Evolutionary conservation across 2,113 vertebrate species (phyloP).

Genomic region (Pithys albifrons): DNA sequence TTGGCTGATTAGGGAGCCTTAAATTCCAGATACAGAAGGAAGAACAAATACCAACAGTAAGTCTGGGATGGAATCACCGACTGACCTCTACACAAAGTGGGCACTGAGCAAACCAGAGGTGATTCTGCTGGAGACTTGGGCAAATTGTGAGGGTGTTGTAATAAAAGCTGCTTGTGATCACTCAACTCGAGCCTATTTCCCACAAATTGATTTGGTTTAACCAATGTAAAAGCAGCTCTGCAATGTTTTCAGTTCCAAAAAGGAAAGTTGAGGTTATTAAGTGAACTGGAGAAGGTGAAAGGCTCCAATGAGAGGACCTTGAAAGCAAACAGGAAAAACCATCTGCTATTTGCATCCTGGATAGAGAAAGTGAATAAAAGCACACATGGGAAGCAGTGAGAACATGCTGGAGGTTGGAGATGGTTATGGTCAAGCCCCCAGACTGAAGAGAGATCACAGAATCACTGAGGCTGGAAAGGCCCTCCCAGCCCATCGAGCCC

Average conservation of each 20-base stretch:
- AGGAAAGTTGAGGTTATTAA: background rate
- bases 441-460: background rate
- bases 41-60: slow-evolving; percentile 34
- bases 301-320: background rate
- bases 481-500: background rate
- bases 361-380: background rate
- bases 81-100: background rate
- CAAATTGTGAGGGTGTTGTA: slow-evolving; percentile 2
- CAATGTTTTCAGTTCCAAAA: background rate
- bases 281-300: background rate
- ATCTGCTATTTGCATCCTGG: background rate
- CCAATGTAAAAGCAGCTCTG: background rate
- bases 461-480: background rate
- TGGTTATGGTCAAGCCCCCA: background rate
- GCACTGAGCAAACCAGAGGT: background rate
- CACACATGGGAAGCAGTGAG: background rate
- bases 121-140: background rate
- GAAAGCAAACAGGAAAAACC: background rate
- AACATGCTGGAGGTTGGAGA: background rate
- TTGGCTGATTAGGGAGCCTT: background rate
- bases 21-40: background rate
- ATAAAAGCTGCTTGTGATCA: slow-evolving; percentile 28
- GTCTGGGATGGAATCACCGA: background rate
- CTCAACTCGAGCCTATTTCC: background rate
- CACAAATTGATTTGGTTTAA: background rate